A percentile compares a stretch with the other conserved stretches of the same genome.
phyloP scores from a whole-genome alignment of 2,797 vertebrate species.

The Amblyraja radiata region DNA sequence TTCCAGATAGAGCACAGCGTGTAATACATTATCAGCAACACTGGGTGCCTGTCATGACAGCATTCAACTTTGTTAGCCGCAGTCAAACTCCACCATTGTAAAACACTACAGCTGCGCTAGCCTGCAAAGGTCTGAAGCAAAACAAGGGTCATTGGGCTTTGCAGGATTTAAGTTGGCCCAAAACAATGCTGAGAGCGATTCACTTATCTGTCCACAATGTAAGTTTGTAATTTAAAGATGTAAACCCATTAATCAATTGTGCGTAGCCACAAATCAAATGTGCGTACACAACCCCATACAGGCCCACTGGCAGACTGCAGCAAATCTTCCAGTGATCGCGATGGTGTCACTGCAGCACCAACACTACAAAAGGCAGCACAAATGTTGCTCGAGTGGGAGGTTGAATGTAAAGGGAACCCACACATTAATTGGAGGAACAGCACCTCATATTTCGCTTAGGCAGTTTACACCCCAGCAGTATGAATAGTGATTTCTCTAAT shows the following conservation, averaged over 20 bases:
- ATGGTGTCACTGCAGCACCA: neutral
- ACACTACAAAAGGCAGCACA: neutral
- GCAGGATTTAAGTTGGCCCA: conserved; percentile 26
- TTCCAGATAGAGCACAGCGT: neutral
- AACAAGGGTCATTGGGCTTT: neutral
- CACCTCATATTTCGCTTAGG: too few relatives aligned
- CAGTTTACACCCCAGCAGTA: too few relatives aligned
- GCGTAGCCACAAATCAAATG: neutral
- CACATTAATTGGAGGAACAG: too few relatives aligned
- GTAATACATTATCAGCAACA: conserved; percentile 1
- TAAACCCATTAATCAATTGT: neutral
- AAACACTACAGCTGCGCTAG: neutral
- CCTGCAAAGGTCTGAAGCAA: neutral
- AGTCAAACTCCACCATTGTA: neutral
- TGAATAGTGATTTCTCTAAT: too few relatives aligned
- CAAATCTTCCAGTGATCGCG: neutral
- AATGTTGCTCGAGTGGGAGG: neutral
- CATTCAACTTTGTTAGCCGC: neutral
- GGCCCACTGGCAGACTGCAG: neutral
- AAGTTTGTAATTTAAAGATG: conserved; percentile 18
- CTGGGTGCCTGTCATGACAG: too few relatives aligned
- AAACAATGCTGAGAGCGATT: neutral
- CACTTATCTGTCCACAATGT: neutral
- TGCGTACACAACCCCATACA: neutral
- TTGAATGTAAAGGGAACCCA: too few relatives aligned